phyloP scores from a whole-genome alignment of 2,113 vertebrate genomes.

The Bagarius yarrelli region DNA sequence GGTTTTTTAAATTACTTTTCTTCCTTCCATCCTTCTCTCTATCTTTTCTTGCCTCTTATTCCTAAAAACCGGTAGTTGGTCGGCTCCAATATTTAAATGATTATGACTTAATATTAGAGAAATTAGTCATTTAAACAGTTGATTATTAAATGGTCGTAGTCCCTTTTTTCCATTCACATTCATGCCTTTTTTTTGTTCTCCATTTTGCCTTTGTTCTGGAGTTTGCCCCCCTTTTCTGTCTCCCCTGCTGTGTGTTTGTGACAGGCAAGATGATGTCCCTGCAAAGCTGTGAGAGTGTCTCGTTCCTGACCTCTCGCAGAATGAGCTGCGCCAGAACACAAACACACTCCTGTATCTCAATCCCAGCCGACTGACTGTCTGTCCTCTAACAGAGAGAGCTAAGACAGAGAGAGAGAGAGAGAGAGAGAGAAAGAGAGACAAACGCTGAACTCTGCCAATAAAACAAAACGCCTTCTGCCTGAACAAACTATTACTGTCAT shows the following conservation, averaged over 20 bases:
- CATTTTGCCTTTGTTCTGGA: neutral
- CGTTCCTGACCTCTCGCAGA: conserved; percentile 29
- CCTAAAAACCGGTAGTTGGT: too few species aligned
- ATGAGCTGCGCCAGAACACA: conserved; percentile 7
- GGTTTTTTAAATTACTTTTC: too few species aligned
- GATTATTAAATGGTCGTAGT: too few species aligned
- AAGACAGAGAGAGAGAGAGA: neutral
- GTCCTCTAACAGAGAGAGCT: neutral
- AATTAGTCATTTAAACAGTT: too few species aligned
- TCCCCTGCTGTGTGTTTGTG: conserved; percentile 13
- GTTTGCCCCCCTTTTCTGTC: conserved; percentile 15
- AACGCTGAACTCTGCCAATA: too few species aligned
- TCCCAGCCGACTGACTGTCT: conserved; percentile 17
- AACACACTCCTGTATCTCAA: conserved; percentile 9
- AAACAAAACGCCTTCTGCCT: too few species aligned
- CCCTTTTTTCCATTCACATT: too few species aligned
- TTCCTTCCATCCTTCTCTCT: too few species aligned
- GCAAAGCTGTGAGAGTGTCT: conserved; percentile 11
- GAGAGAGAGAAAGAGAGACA: neutral
- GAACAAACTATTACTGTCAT: too few species aligned
- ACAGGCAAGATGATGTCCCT: conserved; percentile 22
- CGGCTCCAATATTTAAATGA: too few species aligned
- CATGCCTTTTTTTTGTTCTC: neutral
- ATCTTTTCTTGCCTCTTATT: too few species aligned
- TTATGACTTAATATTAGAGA: too few species aligned